These are phyloP conservation scores for Callocephalon fimbriatum DNA, from an alignment of 2,113 vertebrate species.

Conservation along the genomic window DNA sequence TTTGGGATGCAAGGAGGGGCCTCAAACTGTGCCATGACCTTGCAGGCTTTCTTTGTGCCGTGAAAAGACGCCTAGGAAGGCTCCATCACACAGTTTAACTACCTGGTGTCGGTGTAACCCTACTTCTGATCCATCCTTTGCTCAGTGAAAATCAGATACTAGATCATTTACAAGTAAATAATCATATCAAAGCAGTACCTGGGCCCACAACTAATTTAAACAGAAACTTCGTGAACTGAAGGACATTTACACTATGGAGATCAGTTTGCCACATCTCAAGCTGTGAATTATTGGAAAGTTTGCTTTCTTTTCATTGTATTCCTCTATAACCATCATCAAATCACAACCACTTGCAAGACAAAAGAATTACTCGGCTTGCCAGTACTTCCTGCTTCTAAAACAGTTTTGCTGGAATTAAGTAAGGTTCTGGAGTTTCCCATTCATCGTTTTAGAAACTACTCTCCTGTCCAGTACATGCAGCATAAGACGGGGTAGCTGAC, in stretches of 20 bases:
- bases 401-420: background rate
- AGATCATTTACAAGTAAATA: background rate
- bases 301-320: background rate
- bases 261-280: background rate
- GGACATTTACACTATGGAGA: background rate
- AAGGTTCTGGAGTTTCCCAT: background rate
- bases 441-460: background rate
- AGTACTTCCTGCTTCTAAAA: background rate
- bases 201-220: background rate
- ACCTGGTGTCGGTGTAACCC: background rate
- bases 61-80: background rate
- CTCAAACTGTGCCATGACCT: background rate
- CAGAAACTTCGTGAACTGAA: background rate
- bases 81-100: background rate
- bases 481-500: background rate
- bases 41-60: background rate
- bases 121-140: background rate
- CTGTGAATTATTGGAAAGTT: background rate
- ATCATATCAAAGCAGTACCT: background rate
- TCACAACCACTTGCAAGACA: background rate
- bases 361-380: background rate
- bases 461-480: rapidly evolving
- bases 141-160: background rate
- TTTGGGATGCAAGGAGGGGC: background rate
- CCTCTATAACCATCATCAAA: background rate